Evolutionary conservation across 2,888 invertebrate genomes (phyloP).

Genomic region (Nemurella pictetii): DNA sequence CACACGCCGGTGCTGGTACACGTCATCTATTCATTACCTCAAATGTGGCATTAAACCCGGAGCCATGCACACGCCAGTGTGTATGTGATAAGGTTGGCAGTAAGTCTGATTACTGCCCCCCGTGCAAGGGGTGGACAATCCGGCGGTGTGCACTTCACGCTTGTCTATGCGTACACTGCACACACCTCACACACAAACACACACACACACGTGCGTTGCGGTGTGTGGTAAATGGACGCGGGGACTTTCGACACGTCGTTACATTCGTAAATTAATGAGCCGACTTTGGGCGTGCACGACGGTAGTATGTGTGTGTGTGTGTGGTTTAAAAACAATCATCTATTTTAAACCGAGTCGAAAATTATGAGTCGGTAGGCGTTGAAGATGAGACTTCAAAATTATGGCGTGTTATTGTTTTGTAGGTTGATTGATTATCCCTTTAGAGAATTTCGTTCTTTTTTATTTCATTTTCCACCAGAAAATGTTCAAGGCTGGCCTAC

Average conservation of each 20-base stretch:
- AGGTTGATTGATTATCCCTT: background rate
- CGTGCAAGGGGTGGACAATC: background rate
- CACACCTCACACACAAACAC: no score
- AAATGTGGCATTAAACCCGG: slow-evolving; percentile 14
- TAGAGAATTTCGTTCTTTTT: background rate
- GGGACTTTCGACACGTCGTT: slow-evolving; percentile 7
- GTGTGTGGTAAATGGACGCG: background rate
- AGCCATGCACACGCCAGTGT: background rate
- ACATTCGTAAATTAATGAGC: slow-evolving; percentile 24
- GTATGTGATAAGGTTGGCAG: background rate
- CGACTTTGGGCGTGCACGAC: slow-evolving; percentile 8
- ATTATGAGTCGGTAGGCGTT: background rate
- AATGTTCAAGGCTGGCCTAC: background rate
- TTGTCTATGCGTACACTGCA: no score
- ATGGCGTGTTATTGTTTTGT: background rate
- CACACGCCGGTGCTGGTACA: no score
- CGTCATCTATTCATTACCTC: slow-evolving; percentile 17
- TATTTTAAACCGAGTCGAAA: background rate
- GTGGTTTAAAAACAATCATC: background rate
- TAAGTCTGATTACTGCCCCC: background rate
- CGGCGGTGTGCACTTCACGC: background rate
- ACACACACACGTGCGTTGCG: background rate
- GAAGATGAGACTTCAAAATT: background rate
- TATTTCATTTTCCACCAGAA: background rate
- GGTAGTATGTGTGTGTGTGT: background rate